These are phyloP conservation scores for Morpho achilles DNA, from an alignment of 2,888 invertebrate genomes.

Conservation along the genomic window DNA sequence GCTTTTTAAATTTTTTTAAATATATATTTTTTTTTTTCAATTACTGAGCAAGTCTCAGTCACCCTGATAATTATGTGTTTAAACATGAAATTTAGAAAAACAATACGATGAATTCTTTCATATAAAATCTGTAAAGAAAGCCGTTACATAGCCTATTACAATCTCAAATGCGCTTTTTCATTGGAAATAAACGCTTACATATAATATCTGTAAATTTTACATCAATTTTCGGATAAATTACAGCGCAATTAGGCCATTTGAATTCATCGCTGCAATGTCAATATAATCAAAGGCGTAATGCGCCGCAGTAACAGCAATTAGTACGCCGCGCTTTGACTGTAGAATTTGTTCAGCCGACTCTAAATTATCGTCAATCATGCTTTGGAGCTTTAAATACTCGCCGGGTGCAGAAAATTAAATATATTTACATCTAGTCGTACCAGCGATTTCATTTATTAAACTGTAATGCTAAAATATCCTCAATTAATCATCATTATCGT, in stretches of 20 bases:
- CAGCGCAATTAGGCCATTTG: conserved; percentile 19
- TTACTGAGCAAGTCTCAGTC: too few species aligned
- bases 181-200: neutral
- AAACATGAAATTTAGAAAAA: too few species aligned
- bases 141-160: too few species aligned
- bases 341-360: neutral
- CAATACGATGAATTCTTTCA: too few species aligned
- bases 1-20: too few species aligned
- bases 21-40: too few species aligned
- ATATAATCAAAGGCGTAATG: conserved; percentile 22
- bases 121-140: too few species aligned
- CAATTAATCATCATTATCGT: too few species aligned
- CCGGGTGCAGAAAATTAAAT: neutral
- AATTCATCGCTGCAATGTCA: conserved; percentile 14
- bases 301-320: conserved; percentile 18
- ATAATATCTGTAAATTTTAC: neutral
- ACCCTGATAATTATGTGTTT: too few species aligned
- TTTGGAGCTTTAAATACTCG: neutral
- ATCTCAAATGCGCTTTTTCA: too few species aligned
- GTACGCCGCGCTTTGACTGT: conserved; percentile 2
- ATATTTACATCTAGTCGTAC: neutral
- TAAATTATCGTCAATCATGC: neutral
- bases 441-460: neutral
- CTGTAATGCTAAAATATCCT: neutral
- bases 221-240: conserved; percentile 4